Evolutionary conservation across 2,888 invertebrate genomes (phyloP).

Genomic region (Myathropa florea): DNA sequence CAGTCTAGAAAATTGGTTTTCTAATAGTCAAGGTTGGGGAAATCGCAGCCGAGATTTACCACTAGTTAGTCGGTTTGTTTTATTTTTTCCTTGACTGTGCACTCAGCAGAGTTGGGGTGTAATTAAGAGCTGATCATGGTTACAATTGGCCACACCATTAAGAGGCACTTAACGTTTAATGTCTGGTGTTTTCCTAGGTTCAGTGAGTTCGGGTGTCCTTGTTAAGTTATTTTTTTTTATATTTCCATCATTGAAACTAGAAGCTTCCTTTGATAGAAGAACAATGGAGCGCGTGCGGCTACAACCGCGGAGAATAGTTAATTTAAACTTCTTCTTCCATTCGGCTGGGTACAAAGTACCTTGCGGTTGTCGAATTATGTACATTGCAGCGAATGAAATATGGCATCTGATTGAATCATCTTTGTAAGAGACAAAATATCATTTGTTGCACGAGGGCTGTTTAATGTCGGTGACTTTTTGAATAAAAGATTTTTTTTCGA

Average conservation of each 20-base stretch:
- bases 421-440: too few species aligned
- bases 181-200: neutral
- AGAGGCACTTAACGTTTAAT: neutral
- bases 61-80: neutral
- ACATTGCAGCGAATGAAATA: too few species aligned
- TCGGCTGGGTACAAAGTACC: too few species aligned
- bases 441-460: too few species aligned
- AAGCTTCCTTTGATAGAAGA: neutral
- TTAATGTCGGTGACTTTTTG: too few species aligned
- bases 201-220: neutral
- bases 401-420: too few species aligned
- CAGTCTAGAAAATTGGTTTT: conserved; percentile 29
- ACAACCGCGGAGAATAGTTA: too few species aligned
- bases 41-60: conserved; percentile 33
- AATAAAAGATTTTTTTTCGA: too few species aligned
- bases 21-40: conserved; percentile 46
- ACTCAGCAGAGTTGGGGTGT: neutral
- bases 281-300: too few species aligned
- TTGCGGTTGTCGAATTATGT: too few species aligned
- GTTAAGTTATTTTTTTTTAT: neutral
- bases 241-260: neutral
- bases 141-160: neutral
- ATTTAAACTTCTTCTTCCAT: too few species aligned
- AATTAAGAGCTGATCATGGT: neutral
- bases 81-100: too few species aligned